Evolutionary conservation across 2,888 invertebrate genomes (phyloP).

Genomic region (Amiota mariae): DNA sequence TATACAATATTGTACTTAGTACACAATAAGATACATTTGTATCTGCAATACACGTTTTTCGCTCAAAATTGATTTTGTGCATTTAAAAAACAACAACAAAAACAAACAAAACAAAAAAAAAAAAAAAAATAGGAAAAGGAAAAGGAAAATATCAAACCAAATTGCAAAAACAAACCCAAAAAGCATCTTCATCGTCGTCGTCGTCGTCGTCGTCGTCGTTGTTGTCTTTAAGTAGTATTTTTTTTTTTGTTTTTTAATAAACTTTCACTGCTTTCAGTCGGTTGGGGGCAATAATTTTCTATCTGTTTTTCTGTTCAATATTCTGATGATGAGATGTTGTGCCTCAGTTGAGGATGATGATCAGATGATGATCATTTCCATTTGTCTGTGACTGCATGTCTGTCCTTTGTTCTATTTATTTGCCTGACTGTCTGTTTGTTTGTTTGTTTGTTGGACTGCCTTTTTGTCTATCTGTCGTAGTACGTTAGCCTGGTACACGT

Average conservation of each 20-base stretch:
- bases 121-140: no score
- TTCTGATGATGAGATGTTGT: not conserved
- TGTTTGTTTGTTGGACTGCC: not conserved
- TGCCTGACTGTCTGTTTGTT: not conserved
- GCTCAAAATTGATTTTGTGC: slow-evolving; percentile 1
- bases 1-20: not conserved
- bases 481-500: slow-evolving; percentile 11
- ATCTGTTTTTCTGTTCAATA: not conserved
- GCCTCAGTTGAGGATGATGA: not conserved
- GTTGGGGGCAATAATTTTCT: not conserved
- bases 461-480: not conserved
- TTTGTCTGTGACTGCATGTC: not conserved
- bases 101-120: no score
- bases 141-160: no score
- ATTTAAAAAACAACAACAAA: not conserved
- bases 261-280: not conserved
- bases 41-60: slow-evolving; percentile 1
- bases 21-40: not conserved
- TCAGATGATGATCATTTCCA: not conserved
- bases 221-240: not conserved
- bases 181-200: no score
- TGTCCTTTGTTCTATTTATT: not conserved
- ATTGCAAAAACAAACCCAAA: no score
- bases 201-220: no score
- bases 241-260: not conserved